Conservation (phyloP, 1,140 invertebrate genomes). For the Bombus pascuorum region DNA sequence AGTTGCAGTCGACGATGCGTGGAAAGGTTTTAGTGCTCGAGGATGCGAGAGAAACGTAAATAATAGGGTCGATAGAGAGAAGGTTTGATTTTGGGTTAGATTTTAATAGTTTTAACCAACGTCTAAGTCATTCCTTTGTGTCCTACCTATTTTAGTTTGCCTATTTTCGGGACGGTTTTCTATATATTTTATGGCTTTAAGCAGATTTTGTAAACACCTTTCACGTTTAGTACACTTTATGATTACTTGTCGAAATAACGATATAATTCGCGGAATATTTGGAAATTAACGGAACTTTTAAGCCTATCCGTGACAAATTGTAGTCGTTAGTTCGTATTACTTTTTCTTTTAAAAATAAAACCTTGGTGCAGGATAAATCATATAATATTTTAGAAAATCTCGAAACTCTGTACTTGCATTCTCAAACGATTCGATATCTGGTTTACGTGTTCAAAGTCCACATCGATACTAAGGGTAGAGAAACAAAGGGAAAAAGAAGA, state of each 20-base stretch:
- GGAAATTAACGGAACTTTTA: no score
- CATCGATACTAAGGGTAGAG: neutral
- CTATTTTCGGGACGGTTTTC: accelerated
- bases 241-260: no score
- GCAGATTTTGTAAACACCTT: accelerated
- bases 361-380: accelerated
- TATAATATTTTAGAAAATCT: neutral
- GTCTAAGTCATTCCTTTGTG: accelerated
- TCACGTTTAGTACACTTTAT: accelerated
- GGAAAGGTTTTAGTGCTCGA: neutral
- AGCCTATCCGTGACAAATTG: no score
- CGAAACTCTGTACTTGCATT: neutral
- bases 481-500: slow-evolving; percentile 5
- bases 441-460: neutral
- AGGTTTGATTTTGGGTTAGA: neutral
- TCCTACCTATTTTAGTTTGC: neutral
- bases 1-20: neutral
- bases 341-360: no score
- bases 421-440: no score
- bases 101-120: neutral
- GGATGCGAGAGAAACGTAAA: neutral
- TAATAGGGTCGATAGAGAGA: no score
- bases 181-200: accelerated
- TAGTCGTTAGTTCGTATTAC: no score
- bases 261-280: accelerated